Base-by-base conservation (phyloP, 2,113 vertebrate genomes). In the Parotia lawesii region DNA sequence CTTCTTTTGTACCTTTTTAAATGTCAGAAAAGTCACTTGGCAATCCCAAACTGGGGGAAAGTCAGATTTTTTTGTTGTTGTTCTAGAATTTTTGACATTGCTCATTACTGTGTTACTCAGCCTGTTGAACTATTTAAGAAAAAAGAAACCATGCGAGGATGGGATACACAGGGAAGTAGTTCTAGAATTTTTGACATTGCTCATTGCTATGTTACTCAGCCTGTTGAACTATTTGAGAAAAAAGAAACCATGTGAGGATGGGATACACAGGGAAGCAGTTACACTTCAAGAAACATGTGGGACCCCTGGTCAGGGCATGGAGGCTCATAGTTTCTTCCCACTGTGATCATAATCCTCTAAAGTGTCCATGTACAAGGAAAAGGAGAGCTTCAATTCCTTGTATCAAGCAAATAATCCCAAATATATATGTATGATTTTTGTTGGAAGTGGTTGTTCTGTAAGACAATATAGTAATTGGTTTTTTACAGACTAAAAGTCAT, bases 21-120 rank as follows among this genome's bases (percentile, higher is more conserved):
- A 48, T 33, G 47, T 33, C 27, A 77, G 64, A 76, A 60, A 85
- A 72, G 19, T 45, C 20, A 37, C 27, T 28, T 58, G n/a, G 29
- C 40, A 20, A 72, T 37, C 22, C 16, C 58, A 67, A 61, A 72
- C 2, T 11, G 37, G 22, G 40, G 29, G 47, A 47, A 72, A 76
- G 4, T 0, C 20, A 24, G 0, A 7, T 33, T 19, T 31, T 44
- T 45, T 69, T 45, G 25, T 57, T 6, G 44, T 53, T 33, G 1
- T 42, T 40, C 71, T 67, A 42, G 12, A 40, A 38, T 57, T 73
- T n/a, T 20, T 23, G 33, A 31, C 71, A 42, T 33, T 42, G 20
- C 20, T 57, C 15, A n/a, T 47, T 62, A 38, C 12, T 48, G 5
- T n/a, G 15, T 35, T 81, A 22, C 27, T 69, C 11, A 73, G 61